Conservation (phyloP, 2,797 vertebrate genomes). For the Leptodactylus fallax region DNA sequence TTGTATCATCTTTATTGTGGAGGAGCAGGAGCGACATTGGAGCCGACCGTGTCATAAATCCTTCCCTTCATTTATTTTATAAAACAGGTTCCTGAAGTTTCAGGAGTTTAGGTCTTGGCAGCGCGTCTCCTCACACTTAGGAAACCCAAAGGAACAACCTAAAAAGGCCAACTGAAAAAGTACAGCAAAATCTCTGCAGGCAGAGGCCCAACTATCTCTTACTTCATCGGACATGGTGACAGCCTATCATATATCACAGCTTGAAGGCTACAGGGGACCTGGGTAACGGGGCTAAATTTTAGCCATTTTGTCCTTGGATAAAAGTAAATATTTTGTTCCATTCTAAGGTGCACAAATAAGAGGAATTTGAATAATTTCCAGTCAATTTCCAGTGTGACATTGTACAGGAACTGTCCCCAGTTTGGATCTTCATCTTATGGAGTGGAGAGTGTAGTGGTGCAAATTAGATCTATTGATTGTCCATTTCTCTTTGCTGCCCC, state of each 20-base stretch:
- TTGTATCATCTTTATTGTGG: not conserved
- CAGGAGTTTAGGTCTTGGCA: conserved; percentile 44
- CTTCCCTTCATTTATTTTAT: conserved; percentile 39
- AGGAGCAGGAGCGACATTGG: not conserved
- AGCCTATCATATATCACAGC: not conserved
- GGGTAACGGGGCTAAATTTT: no score
- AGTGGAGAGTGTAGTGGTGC: no score
- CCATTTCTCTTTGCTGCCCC: no score
- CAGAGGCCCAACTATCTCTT: conserved; percentile 20
- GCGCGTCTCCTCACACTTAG: conserved; percentile 3
- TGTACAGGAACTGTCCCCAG: no score
- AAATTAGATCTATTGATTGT: no score
- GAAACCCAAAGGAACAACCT: conserved; percentile 44
- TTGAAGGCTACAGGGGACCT: not conserved
- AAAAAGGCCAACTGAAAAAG: conserved; percentile 55
- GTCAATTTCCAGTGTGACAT: no score
- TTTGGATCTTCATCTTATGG: no score
- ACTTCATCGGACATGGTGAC: not conserved
- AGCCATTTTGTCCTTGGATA: no score
- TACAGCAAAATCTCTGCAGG: conserved; percentile 25
- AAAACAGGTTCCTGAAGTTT: conserved; percentile 42
- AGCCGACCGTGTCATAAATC: conserved; percentile 20
- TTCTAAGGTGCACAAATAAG: no score
- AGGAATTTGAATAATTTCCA: no score
- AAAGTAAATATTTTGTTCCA: no score